Evolutionary conservation across 2,113 vertebrate species (phyloP).

Genomic region (Spermophilus dauricus): DNA sequence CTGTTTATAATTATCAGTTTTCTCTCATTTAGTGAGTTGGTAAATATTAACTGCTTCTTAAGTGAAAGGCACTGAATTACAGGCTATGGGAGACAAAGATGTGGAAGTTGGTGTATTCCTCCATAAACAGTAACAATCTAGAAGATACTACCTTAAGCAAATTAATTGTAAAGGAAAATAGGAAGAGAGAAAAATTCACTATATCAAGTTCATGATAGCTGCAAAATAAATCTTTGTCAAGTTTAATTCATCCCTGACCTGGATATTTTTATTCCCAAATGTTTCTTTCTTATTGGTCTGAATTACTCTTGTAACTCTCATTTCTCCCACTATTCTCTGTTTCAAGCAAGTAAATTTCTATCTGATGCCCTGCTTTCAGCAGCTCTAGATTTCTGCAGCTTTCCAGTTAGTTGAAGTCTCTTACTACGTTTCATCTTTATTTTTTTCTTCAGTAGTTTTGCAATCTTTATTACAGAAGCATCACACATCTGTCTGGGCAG

Average conservation of each 20-base stretch:
- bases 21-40: not conserved
- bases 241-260: not conserved
- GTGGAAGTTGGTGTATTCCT: not conserved
- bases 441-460: not conserved
- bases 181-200: not conserved
- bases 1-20: not conserved
- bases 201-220: not conserved
- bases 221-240: conserved; percentile 47
- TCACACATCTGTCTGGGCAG: not conserved
- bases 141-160: not conserved
- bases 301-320: not conserved
- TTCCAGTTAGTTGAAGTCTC: not conserved
- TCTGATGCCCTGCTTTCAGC: not conserved
- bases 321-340: not conserved
- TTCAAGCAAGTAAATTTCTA: not conserved
- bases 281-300: not conserved
- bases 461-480: not conserved
- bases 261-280: not conserved
- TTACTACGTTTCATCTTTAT: not conserved
- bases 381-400: not conserved
- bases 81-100: not conserved
- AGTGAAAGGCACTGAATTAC: not conserved
- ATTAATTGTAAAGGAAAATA: not conserved
- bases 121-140: not conserved
- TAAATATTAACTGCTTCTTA: not conserved